Conservation (phyloP, 2,888 invertebrate species). For the Sarcophaga variegata region DNA sequence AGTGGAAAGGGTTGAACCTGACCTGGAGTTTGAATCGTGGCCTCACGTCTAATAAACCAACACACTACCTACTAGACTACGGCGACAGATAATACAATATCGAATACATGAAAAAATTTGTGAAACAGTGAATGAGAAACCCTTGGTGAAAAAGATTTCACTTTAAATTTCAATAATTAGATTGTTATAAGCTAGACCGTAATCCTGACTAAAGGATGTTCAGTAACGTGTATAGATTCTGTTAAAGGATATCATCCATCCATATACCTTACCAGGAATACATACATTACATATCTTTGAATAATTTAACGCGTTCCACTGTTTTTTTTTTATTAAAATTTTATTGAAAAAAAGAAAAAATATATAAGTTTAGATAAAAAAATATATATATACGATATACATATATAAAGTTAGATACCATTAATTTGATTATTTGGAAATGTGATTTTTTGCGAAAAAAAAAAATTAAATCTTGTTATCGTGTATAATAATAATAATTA, state of each 20-base stretch:
- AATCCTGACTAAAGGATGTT: too few relatives aligned
- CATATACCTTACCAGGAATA: background rate
- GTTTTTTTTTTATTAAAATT: slow-evolving; percentile 29
- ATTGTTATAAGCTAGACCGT: too few relatives aligned
- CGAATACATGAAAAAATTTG: too few relatives aligned
- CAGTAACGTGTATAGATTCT: too few relatives aligned
- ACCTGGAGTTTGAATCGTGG: too few relatives aligned
- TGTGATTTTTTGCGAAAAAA: slow-evolving; percentile 14
- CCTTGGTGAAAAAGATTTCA: too few relatives aligned
- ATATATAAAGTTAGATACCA: slow-evolving; percentile 4
- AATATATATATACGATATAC: background rate
- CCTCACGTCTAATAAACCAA: too few relatives aligned
- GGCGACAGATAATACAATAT: too few relatives aligned
- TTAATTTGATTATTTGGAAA: slow-evolving; percentile 43
- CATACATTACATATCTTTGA: background rate
- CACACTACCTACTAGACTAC: too few relatives aligned
- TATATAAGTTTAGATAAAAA: slow-evolving; percentile 37
- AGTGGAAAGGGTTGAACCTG: too few relatives aligned
- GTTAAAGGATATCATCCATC: background rate
- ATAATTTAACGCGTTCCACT: background rate
- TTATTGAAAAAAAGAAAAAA: slow-evolving; percentile 4
- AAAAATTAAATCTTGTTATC: background rate
- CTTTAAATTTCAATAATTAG: too few relatives aligned
- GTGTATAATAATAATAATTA: slow-evolving; percentile 6
- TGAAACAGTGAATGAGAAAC: too few relatives aligned